A percentile compares a stretch with the other conserved stretches of the same genome.
These are phyloP conservation scores for Chelonoidis abingdonii DNA, from an alignment of 2,113 vertebrate genomes.

Conservation along the genomic window DNA sequence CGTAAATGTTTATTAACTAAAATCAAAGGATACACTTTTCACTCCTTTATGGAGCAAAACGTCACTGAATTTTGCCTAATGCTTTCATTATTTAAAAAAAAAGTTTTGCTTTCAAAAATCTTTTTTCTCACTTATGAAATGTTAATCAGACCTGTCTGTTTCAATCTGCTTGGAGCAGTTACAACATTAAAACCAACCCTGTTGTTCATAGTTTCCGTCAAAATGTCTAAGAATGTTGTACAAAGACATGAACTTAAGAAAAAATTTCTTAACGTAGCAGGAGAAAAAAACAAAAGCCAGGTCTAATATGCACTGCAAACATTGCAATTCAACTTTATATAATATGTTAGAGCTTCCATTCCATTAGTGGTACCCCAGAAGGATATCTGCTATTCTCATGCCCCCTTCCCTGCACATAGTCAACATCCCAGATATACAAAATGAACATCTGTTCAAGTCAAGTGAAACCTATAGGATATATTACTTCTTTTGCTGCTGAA, in stretches of 20 bases:
- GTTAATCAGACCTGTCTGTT: conserved; percentile 6
- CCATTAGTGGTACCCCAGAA: not conserved
- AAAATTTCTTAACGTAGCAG: accelerated
- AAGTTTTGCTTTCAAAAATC: not conserved
- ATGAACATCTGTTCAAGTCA: not conserved
- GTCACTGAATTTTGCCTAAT: not conserved
- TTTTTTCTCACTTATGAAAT: not conserved
- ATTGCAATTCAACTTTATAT: not conserved
- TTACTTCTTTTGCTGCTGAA: not conserved
- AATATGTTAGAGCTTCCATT: not conserved
- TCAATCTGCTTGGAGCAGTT: not conserved
- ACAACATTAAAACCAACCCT: not conserved
- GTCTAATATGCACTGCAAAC: not conserved
- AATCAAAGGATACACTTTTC: not conserved
- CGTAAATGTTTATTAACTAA: not conserved
- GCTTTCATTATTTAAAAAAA: not conserved
- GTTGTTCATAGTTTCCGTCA: not conserved
- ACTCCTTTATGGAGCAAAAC: not conserved
- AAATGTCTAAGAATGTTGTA: not conserved
- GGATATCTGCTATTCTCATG: not conserved
- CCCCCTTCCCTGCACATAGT: accelerated
- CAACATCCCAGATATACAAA: not conserved
- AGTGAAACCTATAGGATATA: not conserved
- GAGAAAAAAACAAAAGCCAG: not conserved
- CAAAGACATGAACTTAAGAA: not conserved